Conservation (phyloP, 2,888 invertebrate species). For the Parnassius apollo region DNA sequence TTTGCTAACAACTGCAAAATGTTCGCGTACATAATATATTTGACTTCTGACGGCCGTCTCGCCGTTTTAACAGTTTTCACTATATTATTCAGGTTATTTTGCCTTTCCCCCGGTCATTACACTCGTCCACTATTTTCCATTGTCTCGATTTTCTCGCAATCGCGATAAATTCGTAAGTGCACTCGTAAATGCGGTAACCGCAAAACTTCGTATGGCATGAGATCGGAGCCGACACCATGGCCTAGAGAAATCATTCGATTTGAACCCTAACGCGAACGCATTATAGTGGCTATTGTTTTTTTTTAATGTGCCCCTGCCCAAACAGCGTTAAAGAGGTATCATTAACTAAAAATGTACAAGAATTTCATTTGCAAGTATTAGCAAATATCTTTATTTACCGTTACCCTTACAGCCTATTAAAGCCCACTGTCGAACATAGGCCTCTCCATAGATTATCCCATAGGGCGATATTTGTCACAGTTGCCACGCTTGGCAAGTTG, state of each 20-base stretch:
- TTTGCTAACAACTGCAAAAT: slow-evolving; percentile 11
- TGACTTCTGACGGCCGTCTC: slow-evolving; percentile 34
- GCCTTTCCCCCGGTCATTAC: slow-evolving; percentile 62
- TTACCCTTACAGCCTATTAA: too few relatives aligned
- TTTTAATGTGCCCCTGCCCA: too few relatives aligned
- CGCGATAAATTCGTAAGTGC: slow-evolving; percentile 60
- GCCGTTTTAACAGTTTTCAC: slow-evolving; percentile 42
- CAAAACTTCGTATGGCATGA: slow-evolving; percentile 41
- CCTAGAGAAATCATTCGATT: slow-evolving; percentile 10
- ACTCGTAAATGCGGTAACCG: slow-evolving; percentile 59
- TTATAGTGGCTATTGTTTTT: slow-evolving; percentile 6
- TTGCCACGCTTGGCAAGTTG: too few relatives aligned
- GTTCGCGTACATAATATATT: slow-evolving; percentile 12
- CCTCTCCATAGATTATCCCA: too few relatives aligned
- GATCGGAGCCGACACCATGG: slow-evolving; percentile 2
- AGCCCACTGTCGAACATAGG: too few relatives aligned
- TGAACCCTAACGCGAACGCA: slow-evolving; percentile 8
- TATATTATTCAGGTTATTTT: slow-evolving; percentile 68
- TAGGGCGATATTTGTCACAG: too few relatives aligned
- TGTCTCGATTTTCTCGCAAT: slow-evolving; percentile 58
- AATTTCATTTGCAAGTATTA: too few relatives aligned
- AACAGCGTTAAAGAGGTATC: too few relatives aligned
- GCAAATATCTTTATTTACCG: too few relatives aligned
- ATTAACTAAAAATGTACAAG: too few relatives aligned
- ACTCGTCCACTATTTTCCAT: slow-evolving; percentile 62